Base-by-base conservation (phyloP, 1,140 invertebrate species). In the Pogonognathellus flavescens region DNA sequence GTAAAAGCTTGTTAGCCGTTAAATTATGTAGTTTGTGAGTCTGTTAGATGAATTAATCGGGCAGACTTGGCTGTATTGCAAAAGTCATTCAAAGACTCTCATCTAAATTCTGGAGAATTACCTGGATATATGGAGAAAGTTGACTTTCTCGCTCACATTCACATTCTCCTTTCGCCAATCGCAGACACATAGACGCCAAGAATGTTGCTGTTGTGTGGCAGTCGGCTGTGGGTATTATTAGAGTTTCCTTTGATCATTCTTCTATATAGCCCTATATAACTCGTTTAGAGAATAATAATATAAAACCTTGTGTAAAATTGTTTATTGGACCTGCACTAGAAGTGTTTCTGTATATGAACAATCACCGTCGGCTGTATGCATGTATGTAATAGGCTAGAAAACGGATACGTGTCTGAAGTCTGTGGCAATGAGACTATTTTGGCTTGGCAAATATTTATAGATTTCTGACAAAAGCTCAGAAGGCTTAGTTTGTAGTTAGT, bases 21-120 rank as follows among this genome's bases (percentile, higher is more conserved):
- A 66, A 66, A 20, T 25, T 66, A 31, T 11, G 3, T 25, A 25
- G 14, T 8, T 66, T 66, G n/a, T 66, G 62, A 66, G 22, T 66
- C 20, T 2, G 62, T 22, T 18, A 66, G 62, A 31, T 66, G 62
- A 66, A 25, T 13, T 66, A 66, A 31, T 11, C 25, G 13, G 13
- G 9, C 25, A 13, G 62, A 14, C 25, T 25, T 66, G 13, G 20
- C 13, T 11, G 62, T 31, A 13, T 14, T 25, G 20, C 62, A 25
- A 25, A 62, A 62, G 60, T 62, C 60, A 62, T 22, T 18, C 20
- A 22, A 22, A 18, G 13, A 62, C 18, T 22, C 60, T 62, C 60
- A 62, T 62, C 60, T 22, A 62, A 62, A 62, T 62, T 62, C 60
- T 62, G 20, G 22, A 66, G 22, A 66, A 66, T 66, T 66, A 66